Evolutionary conservation across 2,888 invertebrate genomes (phyloP).

Genomic region (Agrotis exclamationis): DNA sequence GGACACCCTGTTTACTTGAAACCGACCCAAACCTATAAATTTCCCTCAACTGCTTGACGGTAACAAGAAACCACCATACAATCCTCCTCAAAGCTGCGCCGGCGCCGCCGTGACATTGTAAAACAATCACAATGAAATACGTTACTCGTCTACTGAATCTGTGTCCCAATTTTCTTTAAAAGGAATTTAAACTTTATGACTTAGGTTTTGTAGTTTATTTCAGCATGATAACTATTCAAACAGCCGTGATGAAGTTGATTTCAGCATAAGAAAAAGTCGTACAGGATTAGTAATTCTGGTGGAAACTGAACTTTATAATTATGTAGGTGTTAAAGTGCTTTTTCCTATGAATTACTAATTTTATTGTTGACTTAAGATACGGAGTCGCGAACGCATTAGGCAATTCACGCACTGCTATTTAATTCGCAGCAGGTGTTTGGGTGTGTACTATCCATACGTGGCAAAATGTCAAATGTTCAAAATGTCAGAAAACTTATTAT

Average conservation of each 20-base stretch:
- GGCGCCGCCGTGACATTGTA: constrained; percentile 29
- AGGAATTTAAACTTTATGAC: background rate
- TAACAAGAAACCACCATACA: constrained; percentile 46
- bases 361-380: too few species aligned
- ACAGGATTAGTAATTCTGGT: too few species aligned
- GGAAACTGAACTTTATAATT: background rate
- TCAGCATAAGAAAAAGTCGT: background rate
- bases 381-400: too few species aligned
- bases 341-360: too few species aligned
- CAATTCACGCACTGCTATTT: too few species aligned
- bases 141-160: background rate
- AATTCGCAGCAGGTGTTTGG: too few species aligned
- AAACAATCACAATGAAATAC: constrained; percentile 57
- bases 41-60: constrained; percentile 25
- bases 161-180: background rate
- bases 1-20: constrained; percentile 40
- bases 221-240: background rate
- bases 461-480: too few species aligned
- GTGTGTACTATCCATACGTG: too few species aligned
- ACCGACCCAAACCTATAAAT: constrained; percentile 49
- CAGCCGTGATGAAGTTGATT: background rate
- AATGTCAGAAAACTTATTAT: too few species aligned
- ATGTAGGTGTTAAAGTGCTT: too few species aligned
- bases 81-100: constrained; percentile 36
- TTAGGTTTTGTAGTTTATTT: background rate